These are phyloP conservation scores for Drosophila mimica DNA, from an alignment of 2,888 invertebrate genomes.

Conservation along the genomic window DNA sequence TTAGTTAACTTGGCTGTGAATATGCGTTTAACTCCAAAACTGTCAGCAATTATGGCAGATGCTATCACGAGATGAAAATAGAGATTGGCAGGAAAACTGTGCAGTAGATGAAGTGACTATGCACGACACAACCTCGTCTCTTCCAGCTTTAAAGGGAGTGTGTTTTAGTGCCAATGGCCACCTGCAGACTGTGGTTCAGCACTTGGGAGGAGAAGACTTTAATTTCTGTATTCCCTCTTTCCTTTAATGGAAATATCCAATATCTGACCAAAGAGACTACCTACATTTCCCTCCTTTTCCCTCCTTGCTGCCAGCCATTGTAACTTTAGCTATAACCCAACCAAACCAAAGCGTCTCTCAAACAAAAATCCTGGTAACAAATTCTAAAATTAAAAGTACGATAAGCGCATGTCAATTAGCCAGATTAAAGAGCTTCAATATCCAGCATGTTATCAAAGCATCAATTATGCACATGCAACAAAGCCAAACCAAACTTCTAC, in stretches of 20 bases:
- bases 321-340: neutral
- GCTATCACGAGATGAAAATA: neutral
- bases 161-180: neutral
- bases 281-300: neutral
- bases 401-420: conserved; percentile 6
- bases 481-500: too few relatives aligned
- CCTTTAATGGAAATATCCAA: neutral
- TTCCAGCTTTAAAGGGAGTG: neutral
- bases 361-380: conserved; percentile 4
- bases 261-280: neutral
- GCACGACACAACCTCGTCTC: neutral
- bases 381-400: neutral
- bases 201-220: neutral
- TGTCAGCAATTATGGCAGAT: neutral
- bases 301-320: neutral
- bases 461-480: conserved; percentile 33
- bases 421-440: conserved; percentile 19
- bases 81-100: neutral
- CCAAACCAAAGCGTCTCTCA: neutral
- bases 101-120: neutral
- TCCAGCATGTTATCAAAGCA: conserved; percentile 16
- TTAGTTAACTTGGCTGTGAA: conserved; percentile 4
- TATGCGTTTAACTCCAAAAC: neutral
- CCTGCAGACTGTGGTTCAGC: neutral
- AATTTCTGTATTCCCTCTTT: neutral